Base-by-base conservation (phyloP, 2,888 invertebrate species). In the Tetrapedia diversipes region DNA sequence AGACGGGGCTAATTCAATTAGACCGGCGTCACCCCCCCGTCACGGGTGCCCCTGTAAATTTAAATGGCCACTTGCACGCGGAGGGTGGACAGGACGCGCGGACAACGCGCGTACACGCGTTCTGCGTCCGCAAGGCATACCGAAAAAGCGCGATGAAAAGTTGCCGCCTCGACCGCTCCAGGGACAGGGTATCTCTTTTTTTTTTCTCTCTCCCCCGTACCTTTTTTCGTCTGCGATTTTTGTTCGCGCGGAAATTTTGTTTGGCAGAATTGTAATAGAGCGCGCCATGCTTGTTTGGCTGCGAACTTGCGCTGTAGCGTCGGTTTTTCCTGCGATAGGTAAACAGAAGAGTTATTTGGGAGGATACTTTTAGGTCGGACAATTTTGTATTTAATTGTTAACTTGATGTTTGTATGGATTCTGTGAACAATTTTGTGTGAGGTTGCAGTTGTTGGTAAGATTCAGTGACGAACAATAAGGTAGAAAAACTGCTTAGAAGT, bases 1-100 rank as follows among this genome's bases (percentile, higher is more conserved):
- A 63, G 80, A 77, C 80, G 72, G 77, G 75, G 64, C 79, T 84
- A 81, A 86, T 86, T 84, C 79, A 80, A 86, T 86, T 84, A 84
- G 70, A 70, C 76, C 78, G 77, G 78, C n/a, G n/a, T 86, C 79
- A 81, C 70, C 57, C 76, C 60, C 63, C 65, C 77, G 73, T 74
- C 69, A 65, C 69, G 75, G 71, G 51, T 69, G 73, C 54, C 78
- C 72, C 74, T 68, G 70, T 76, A 84, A 82, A 81, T 84, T 84
- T 78, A 77, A 81, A 84, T 71, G 70, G 66, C 10, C 74, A 61
- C 71, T 57, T 49, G 54, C 41, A 27, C 27, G 54, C 27, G 24
- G 61, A n/a, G 41, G 24, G n/a, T 16, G 24, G 22, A 41, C n/a
- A 22, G 27, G 11, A 56, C 34, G 11, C 24, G 6, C 22, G 45